These are phyloP conservation scores for Kuschelorhynchus macadamiae DNA, from an alignment of 2,888 invertebrate genomes.

Conservation along the genomic window DNA sequence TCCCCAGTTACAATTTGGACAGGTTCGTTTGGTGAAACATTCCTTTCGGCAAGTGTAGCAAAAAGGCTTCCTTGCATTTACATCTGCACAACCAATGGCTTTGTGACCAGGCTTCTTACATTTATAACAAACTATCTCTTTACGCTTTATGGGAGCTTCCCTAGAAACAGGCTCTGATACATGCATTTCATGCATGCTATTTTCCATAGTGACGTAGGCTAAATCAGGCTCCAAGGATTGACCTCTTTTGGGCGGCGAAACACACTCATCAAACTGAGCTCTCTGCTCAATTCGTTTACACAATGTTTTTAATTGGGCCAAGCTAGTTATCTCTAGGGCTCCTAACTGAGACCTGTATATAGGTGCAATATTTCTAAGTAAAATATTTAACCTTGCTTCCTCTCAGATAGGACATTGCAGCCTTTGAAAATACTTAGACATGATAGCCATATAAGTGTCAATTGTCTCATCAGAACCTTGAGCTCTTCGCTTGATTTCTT, in stretches of 20 bases:
- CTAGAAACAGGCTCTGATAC: too few relatives aligned
- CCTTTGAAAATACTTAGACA: too few relatives aligned
- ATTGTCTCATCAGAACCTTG: slow-evolving; percentile 15
- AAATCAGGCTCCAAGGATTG: neutral
- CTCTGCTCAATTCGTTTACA: neutral
- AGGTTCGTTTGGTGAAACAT: neutral
- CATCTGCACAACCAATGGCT: slow-evolving; percentile 31
- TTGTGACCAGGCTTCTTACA: slow-evolving; percentile 35
- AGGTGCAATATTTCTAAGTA: too few relatives aligned
- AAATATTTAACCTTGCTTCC: neutral
- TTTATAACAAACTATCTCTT: slow-evolving; percentile 21
- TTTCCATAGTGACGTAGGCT: neutral
- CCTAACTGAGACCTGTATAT: neutral
- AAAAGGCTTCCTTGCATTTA: neutral
- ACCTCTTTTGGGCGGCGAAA: too few relatives aligned
- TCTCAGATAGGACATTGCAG: neutral
- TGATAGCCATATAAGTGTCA: neutral
- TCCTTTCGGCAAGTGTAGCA: neutral
- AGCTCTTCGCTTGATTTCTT: slow-evolving; percentile 18
- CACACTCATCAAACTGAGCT: slow-evolving; percentile 1
- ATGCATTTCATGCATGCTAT: too few relatives aligned
- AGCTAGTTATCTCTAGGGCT: neutral
- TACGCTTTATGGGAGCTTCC: neutral
- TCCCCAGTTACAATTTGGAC: slow-evolving; percentile 26
- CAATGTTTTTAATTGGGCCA: slow-evolving; percentile 2